Base-by-base conservation (phyloP, 1,140 invertebrate species). In the Bathynomus jamesi region DNA sequence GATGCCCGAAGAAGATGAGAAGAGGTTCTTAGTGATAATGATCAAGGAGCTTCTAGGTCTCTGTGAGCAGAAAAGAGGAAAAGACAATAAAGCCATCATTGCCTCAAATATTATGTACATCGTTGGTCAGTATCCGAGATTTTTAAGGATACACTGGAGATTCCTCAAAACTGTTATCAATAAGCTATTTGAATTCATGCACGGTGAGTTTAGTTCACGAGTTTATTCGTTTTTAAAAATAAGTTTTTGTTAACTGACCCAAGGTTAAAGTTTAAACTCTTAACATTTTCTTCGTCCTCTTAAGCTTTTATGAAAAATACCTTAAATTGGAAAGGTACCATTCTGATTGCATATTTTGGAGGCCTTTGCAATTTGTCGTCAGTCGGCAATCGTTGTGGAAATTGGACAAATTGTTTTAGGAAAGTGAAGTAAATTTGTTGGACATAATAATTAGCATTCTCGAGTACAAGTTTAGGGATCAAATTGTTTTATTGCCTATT, bases 71-170 rank as follows among this genome's bases (percentile, higher is more conserved):
- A 99, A 99, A 82, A 91, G 98, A 78, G 97, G 97, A 10, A 99
- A 99, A 85, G 97, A 99, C 83, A 99, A 99, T 83, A 99, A 99
- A 84, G 98, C 98, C 63, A 99, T 99, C 67, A 98, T 99, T 80
- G 98, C 98, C 5, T 98, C 96, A 72, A 99, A 99, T 83, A 99
- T 99, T 76, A 99, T 99, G 98, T 99, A 99, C 83, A 97, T 99
- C 74, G 98, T 99, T 31, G 98, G 98, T 28, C 98, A 99, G 81
- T 99, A 99, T 86, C 98, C 98, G 64, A 86, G 97, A 62, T 99
- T 99, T 84, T 85, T 99, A 46, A 85, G 95, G 78, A 96, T 95
- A n/a, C 98, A 99, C 84, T 99, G 98, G 98, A 96, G 98, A 83
- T 99, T 99, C 84, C 86, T 99, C n/a, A 99, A 99, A 85, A 99